A percentile compares a stretch with the other conserved stretches of the same genome.
Conservation (phyloP, 2,113 vertebrate genomes). For the Phalacrocorax brasilianus region DNA sequence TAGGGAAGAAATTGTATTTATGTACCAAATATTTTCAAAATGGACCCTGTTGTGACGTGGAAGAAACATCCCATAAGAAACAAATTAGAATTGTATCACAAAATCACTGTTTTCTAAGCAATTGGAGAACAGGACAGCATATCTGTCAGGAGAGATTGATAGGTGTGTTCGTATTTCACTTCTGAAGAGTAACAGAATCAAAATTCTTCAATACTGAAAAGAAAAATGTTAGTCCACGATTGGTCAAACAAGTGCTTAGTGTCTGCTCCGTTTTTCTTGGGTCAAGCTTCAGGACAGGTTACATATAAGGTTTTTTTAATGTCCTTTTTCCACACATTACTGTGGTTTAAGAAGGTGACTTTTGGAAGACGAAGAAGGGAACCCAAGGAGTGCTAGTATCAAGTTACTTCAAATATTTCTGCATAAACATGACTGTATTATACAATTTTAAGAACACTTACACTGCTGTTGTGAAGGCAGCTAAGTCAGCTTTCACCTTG, state of each 20-base stretch:
- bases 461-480: neutral
- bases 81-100: neutral
- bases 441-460: neutral
- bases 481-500: neutral
- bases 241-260: neutral
- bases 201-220: neutral
- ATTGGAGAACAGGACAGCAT: fast-evolving
- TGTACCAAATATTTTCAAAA: neutral
- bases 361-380: neutral
- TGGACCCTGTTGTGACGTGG: neutral
- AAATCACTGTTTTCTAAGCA: neutral
- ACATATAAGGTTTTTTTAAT: fast-evolving
- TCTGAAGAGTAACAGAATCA: neutral
- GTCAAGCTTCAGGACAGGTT: neutral
- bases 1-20: neutral
- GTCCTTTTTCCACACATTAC: neutral
- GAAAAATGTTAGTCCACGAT: neutral
- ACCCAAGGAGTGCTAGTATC: neutral
- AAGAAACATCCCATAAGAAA: neutral
- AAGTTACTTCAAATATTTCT: neutral
- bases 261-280: neutral
- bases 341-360: neutral
- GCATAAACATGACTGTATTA: too few species aligned
- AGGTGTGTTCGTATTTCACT: neutral
- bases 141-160: neutral